These are phyloP conservation scores for Acheta domesticus DNA, from an alignment of 2,888 invertebrate genomes.

Conservation along the genomic window DNA sequence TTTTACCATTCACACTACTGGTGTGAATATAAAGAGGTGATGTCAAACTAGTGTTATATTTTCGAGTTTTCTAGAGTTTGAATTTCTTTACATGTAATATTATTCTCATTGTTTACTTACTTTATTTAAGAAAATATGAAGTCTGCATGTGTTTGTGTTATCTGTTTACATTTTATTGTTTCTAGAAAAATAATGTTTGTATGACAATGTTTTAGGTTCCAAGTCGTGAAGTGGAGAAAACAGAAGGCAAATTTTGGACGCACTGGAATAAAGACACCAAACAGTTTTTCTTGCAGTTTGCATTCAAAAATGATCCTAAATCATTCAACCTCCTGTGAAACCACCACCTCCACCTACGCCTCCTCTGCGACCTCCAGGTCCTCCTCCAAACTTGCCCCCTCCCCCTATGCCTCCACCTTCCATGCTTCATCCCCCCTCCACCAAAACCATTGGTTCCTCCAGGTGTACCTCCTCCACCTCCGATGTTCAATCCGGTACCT, in stretches of 20 bases:
- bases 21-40: background rate
- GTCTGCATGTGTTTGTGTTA: too few species aligned
- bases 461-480: constrained; percentile 52
- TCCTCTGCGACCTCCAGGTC: constrained; percentile 42
- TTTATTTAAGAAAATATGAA: too few species aligned
- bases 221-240: constrained; percentile 97
- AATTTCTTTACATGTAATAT: too few species aligned
- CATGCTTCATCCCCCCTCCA: constrained; percentile 52
- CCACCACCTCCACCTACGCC: constrained; percentile 42
- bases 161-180: too few species aligned
- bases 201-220: constrained; percentile 61
- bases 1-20: background rate
- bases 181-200: too few species aligned
- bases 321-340: constrained; percentile 40
- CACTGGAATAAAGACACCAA: constrained; percentile 99
- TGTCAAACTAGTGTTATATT: background rate
- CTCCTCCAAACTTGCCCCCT: constrained; percentile 45
- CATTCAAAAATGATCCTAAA: constrained; percentile 83
- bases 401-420: constrained; percentile 50
- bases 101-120: too few species aligned
- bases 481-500: constrained; percentile 42
- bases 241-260: constrained; percentile 96
- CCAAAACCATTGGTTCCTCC: constrained; percentile 64
- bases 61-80: too few species aligned
- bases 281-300: constrained; percentile 96